These are phyloP conservation scores for Panagrolaimus sp. DNA, from an alignment of 1,140 invertebrate species.

Conservation along the genomic window DNA sequence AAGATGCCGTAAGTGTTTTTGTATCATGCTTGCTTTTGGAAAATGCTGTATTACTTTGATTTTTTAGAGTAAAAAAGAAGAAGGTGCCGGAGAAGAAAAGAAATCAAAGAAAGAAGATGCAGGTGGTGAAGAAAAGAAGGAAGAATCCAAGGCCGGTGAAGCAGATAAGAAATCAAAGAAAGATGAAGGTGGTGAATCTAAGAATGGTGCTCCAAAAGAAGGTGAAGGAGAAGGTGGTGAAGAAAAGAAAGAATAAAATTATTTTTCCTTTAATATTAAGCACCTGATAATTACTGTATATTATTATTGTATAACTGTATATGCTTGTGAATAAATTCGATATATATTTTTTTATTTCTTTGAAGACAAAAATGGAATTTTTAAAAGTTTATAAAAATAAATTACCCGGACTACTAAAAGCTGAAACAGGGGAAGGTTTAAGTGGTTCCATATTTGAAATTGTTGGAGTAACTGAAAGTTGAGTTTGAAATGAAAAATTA, in stretches of 20 bases:
- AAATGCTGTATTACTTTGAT: no score
- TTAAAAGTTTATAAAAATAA: not conserved
- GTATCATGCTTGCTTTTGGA: no score
- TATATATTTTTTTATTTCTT: not conserved
- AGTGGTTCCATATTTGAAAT: not conserved
- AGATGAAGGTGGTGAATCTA: not conserved
- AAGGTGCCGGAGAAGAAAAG: not conserved
- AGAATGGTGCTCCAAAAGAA: not conserved
- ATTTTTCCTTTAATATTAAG: not conserved
- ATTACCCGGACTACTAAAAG: not conserved
- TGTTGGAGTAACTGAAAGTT: not conserved
- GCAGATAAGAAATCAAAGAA: not conserved
- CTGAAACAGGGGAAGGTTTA: no score
- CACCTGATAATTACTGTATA: not conserved
- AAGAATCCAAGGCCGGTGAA: constrained; percentile 7
- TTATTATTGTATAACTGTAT: not conserved
- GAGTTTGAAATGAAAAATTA: not conserved
- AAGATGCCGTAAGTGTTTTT: no score
- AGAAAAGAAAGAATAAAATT: not conserved
- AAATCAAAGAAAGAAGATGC: not conserved
- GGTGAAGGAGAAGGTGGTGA: constrained; percentile 10
- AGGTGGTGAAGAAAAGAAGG: not conserved
- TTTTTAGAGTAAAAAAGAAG: not conserved
- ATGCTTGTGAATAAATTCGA: not conserved
- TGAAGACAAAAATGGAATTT: no score